phyloP scores from a whole-genome alignment of 2,113 vertebrate species.

The Neotragus moschatus region DNA sequence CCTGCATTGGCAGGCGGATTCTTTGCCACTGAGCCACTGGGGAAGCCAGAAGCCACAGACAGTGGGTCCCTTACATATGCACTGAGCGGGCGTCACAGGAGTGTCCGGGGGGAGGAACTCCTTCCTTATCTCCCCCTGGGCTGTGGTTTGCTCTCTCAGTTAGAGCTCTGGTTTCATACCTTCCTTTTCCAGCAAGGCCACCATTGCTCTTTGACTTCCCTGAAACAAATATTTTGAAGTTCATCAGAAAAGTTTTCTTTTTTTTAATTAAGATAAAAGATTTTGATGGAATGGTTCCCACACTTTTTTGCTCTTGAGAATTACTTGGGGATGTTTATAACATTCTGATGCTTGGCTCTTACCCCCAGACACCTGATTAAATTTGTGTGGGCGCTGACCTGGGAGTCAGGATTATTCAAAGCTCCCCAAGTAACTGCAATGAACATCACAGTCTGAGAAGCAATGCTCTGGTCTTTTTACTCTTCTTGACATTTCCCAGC shows the following conservation, averaged over 20 bases:
- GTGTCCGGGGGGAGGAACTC: too few species aligned
- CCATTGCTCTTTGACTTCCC: background rate
- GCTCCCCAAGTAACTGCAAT: background rate
- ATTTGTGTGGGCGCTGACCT: background rate
- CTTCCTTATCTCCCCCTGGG: background rate
- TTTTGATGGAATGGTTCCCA: background rate
- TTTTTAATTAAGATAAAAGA: background rate
- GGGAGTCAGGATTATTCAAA: background rate
- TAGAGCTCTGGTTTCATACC: background rate
- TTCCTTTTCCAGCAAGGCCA: background rate
- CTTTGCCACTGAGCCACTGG: background rate
- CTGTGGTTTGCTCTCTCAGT: background rate
- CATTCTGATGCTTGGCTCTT: background rate
- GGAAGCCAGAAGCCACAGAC: background rate
- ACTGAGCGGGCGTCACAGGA: fast-evolving
- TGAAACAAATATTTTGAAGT: background rate
- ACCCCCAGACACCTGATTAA: too few species aligned
- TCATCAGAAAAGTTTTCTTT: background rate
- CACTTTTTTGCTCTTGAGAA: background rate
- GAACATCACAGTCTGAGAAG: fast-evolving
- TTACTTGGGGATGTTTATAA: background rate
- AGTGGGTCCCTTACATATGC: background rate
- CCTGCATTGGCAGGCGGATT: background rate
- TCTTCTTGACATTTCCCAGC: background rate
- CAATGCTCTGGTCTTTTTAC: background rate